Evolutionary conservation across 2,888 invertebrate genomes (phyloP).

Genomic region (Tachina lurida): DNA sequence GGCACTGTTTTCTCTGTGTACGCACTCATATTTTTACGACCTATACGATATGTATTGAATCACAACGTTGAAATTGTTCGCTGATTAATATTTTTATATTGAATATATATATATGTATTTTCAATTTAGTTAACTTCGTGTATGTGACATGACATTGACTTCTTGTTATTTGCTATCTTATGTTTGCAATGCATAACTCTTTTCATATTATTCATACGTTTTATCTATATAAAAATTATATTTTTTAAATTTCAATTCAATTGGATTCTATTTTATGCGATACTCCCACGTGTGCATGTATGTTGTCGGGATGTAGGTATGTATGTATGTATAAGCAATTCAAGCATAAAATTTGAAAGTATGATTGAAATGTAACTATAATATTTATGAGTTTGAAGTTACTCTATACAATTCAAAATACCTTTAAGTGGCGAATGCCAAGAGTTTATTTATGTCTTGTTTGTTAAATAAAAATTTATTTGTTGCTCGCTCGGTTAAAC

Average conservation of each 20-base stretch:
- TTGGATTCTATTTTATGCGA: slow-evolving; percentile 54
- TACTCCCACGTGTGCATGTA: slow-evolving; percentile 25
- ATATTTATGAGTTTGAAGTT: slow-evolving; percentile 67
- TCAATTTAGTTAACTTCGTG: slow-evolving; percentile 24
- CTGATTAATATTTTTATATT: slow-evolving; percentile 9
- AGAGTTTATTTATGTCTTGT: slow-evolving; percentile 52
- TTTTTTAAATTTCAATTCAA: slow-evolving; percentile 57
- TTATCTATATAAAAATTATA: slow-evolving; percentile 30
- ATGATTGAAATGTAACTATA: slow-evolving; percentile 71
- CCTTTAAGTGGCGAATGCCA: slow-evolving; percentile 32
- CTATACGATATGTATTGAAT: too few relatives aligned
- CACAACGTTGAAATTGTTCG: slow-evolving; percentile 1
- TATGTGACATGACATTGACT: slow-evolving; percentile 70
- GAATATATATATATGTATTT: slow-evolving; percentile 3
- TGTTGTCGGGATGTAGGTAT: not conserved
- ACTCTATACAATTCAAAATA: slow-evolving; percentile 28
- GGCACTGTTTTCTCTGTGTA: too few relatives aligned
- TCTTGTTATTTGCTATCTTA: slow-evolving; percentile 47
- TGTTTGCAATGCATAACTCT: slow-evolving; percentile 31
- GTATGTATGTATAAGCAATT: slow-evolving; percentile 13
- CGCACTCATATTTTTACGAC: too few relatives aligned
- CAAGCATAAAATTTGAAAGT: slow-evolving; percentile 69
- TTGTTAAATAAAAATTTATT: slow-evolving; percentile 46
- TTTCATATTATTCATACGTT: slow-evolving; percentile 24
- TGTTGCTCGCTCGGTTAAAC: not conserved